These are phyloP conservation scores for Rhodophaea formosa DNA, from an alignment of 2,888 invertebrate genomes.

Conservation along the genomic window DNA sequence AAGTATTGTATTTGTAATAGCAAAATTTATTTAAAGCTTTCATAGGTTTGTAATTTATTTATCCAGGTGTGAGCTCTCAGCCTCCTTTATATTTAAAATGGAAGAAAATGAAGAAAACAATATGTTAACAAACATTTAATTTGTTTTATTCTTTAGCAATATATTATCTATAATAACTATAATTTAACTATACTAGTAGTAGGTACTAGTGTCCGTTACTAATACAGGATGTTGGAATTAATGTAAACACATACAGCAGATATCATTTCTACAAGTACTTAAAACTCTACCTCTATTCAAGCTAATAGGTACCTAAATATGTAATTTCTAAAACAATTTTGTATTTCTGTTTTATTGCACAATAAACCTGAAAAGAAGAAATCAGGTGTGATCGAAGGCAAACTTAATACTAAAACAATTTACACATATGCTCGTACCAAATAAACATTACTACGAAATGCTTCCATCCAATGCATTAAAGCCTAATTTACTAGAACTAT, in stretches of 20 bases:
- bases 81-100: neutral
- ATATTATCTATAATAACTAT: constrained; percentile 79
- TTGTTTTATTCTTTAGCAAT: constrained; percentile 74
- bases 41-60: no score
- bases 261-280: constrained; percentile 59
- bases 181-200: constrained; percentile 72
- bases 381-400: constrained; percentile 33
- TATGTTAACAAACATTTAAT: constrained; percentile 80
- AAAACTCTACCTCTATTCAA: constrained; percentile 45
- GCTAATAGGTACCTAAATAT: constrained; percentile 44
- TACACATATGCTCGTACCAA: constrained; percentile 31
- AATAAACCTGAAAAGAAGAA: constrained; percentile 43
- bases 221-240: constrained; percentile 44
- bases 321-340: constrained; percentile 55
- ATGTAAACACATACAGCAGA: constrained; percentile 57
- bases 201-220: constrained; percentile 52
- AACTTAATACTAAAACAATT: constrained; percentile 28
- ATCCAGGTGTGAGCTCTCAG: neutral
- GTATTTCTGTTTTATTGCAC: constrained; percentile 72
- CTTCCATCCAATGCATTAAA: constrained; percentile 38
- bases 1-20: no score
- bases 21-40: no score
- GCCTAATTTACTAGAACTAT: constrained; percentile 44
- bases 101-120: constrained; percentile 36
- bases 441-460: constrained; percentile 36